Evolutionary conservation across 2,888 invertebrate species (phyloP).

Genomic region (Dexiosoma caninum): DNA sequence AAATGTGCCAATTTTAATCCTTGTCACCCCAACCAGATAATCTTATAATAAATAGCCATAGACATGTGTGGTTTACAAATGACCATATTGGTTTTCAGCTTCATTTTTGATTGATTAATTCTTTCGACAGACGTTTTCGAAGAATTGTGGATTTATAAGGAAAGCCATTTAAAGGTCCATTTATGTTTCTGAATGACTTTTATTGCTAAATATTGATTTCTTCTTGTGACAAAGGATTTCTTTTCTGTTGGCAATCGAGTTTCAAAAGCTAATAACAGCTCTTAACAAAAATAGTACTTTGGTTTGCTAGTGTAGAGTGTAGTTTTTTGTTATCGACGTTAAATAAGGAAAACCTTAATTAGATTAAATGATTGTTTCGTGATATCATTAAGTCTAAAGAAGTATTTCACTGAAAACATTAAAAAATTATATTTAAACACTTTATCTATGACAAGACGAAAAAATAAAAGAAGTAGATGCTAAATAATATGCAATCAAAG

Average conservation of each 20-base stretch:
- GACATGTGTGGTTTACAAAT: conserved; percentile 50
- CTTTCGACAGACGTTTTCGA: conserved; percentile 10
- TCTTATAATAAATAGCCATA: conserved; percentile 19
- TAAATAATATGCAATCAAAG: conserved; percentile 36
- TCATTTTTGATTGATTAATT: conserved; percentile 35
- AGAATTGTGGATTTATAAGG: too few relatives aligned
- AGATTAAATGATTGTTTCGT: conserved; percentile 50
- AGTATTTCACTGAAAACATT: conserved; percentile 25
- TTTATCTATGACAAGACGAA: neutral
- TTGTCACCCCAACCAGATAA: conserved; percentile 41
- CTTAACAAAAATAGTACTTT: too few relatives aligned
- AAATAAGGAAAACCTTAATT: neutral
- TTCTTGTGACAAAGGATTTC: too few relatives aligned
- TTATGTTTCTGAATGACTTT: neutral
- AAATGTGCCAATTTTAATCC: conserved; percentile 30
- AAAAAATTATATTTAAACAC: conserved; percentile 40
- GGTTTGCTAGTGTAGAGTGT: too few relatives aligned
- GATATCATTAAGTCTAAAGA: conserved; percentile 51
- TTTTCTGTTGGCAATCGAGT: neutral
- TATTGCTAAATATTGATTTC: neutral
- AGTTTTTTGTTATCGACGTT: too few relatives aligned
- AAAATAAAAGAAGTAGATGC: neutral
- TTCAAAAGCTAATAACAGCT: too few relatives aligned
- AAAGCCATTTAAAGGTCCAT: neutral
- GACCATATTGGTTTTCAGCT: conserved; percentile 35